Conservation (phyloP, 2,797 vertebrate genomes). For the Jordanella pulchra region DNA sequence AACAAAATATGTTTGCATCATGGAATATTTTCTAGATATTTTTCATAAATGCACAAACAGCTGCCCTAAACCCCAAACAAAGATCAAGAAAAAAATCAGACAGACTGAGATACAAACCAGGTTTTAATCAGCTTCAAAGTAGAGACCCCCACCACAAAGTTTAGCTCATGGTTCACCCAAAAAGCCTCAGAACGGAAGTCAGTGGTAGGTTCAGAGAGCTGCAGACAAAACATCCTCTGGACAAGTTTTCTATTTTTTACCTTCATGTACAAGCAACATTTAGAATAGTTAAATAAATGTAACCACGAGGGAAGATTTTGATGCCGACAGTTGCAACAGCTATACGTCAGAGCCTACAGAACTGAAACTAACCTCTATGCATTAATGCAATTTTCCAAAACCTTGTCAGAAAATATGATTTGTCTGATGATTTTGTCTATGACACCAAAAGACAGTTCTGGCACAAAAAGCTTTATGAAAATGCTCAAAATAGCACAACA, state of each 20-base stretch:
- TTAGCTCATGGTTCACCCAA: neutral
- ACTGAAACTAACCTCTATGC: too few relatives aligned
- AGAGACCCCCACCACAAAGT: slow-evolving; percentile 28
- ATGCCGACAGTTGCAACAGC: neutral
- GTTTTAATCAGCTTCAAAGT: slow-evolving; percentile 13
- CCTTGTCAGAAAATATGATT: too few relatives aligned
- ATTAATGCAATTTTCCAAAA: too few relatives aligned
- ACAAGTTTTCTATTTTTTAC: neutral
- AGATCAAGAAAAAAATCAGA: slow-evolving; percentile 28
- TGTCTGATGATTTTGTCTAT: too few relatives aligned
- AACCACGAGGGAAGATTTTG: neutral
- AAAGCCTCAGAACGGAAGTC: neutral
- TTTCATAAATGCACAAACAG: slow-evolving; percentile 5
- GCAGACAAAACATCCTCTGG: slow-evolving; percentile 3
- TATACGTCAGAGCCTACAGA: too few relatives aligned
- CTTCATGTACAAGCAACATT: neutral
- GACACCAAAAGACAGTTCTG: too few relatives aligned
- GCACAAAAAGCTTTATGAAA: too few relatives aligned
- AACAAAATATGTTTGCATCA: neutral
- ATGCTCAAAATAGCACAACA: too few relatives aligned
- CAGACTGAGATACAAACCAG: slow-evolving; percentile 24
- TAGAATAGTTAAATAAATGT: neutral
- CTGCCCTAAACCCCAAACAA: neutral
- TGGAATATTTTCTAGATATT: slow-evolving; percentile 7
- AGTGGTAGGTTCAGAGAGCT: neutral